Evolutionary conservation across 2,888 invertebrate genomes (phyloP), one percentile per base, ranked within the genome.

Genomic region (Clistopyga incitator): DNA sequence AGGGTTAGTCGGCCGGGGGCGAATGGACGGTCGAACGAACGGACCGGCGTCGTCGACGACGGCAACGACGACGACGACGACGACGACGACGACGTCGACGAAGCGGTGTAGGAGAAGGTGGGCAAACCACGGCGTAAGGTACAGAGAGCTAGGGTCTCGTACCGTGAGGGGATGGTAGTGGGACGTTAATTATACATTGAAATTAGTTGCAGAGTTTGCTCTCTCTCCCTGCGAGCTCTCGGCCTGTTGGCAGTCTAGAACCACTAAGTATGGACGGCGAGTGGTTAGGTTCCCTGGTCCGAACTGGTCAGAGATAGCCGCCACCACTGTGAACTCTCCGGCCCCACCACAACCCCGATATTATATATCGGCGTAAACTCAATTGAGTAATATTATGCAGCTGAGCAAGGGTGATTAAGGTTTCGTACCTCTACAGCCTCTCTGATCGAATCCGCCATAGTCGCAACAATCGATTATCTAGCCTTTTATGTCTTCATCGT

Each of bases 111-210:
- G 67, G 18, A 47, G 65, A 70, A 75, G 67, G 64, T 67, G 71
- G 64, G 70, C 78, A 75, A 59, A 72, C 75, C 81, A 82, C 76
- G 72, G 64, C 61, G 82, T 76, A 84, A 82, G 68, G 84, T 70
- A 82, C 64, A 75, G 71, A 54, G 79, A 61, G 79, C 56, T 34
- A 74, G 83, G 81, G 79, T 84, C 84, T 81, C 84, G 59, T 71
- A 29, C 78, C 78, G 76, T 81, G 81, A 76, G 81, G 64, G 80
- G 84, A 84, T 82, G 76, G 83, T 92, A 92, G 93, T 91, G 93
- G 92, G 92, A 93, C 92, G 93, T 93, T 93, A 93, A 93, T 93
- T 93, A 93, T 93, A 93, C 93, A 93, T 93, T 93, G 93, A 93
- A 93, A 93, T 93, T 93, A 93, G 93, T 93, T 93, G 92, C 91